Evolutionary conservation across 2,797 vertebrate species (phyloP).

Genomic region (Macroramphosus scolopax): DNA sequence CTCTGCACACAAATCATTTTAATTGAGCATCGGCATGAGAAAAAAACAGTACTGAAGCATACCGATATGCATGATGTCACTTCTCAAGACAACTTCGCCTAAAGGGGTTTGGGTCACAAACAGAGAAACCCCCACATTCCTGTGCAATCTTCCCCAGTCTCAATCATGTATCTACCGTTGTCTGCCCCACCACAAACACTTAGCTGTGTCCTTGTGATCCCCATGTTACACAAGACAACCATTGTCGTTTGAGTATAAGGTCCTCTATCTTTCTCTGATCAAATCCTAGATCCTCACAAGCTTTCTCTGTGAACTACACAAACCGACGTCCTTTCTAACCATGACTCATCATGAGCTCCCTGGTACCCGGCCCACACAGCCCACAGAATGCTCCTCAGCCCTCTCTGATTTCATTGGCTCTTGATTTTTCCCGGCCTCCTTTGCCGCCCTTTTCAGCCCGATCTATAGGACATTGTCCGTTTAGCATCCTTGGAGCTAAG

Average conservation of each 20-base stretch:
- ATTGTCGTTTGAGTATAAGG: constrained; percentile 56
- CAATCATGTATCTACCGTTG: constrained; percentile 58
- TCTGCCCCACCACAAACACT: constrained; percentile 53
- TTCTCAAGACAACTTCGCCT: constrained; percentile 46
- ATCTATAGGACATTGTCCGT: constrained; percentile 62
- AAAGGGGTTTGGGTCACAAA: constrained; percentile 58
- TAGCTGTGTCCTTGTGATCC: constrained; percentile 59
- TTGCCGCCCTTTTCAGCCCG: constrained; percentile 20
- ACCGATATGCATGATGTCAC: constrained; percentile 61
- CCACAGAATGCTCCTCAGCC: constrained; percentile 25
- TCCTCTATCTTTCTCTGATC: constrained; percentile 54
- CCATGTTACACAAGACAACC: constrained; percentile 57
- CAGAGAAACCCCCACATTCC: constrained; percentile 65
- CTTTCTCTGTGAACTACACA: constrained; percentile 47
- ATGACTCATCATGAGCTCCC: constrained; percentile 66
- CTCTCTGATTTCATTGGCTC: constrained; percentile 52
- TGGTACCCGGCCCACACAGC: constrained; percentile 54
- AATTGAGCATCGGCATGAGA: constrained; percentile 28
- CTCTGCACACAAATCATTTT: constrained; percentile 23
- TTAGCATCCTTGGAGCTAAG: constrained; percentile 47
- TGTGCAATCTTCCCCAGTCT: constrained; percentile 46
- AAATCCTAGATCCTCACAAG: constrained; percentile 47
- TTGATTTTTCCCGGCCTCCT: constrained; percentile 48
- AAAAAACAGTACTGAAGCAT: constrained; percentile 33
- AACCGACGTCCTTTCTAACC: constrained; percentile 63